Base-by-base conservation (phyloP, 2,797 vertebrate genomes). In the Pangasius sanitwongsei region DNA sequence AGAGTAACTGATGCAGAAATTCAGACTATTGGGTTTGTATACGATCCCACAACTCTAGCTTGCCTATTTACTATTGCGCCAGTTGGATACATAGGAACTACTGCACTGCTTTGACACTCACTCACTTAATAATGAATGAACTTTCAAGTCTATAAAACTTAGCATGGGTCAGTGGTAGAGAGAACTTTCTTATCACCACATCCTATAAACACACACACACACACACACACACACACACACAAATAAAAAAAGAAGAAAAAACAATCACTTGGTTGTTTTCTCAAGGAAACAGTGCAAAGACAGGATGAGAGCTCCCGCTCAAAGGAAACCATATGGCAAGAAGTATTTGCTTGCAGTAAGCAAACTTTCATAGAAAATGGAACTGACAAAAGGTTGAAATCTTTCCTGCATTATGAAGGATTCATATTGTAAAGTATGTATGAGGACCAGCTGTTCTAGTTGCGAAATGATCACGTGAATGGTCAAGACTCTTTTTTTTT, bases 401-500 rank as follows among this genome's bases (percentile, higher is more conserved):
- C 75, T 77, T 89, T 87, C 83, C 87, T 89, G 88, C 50, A 15
- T 77, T 80, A 85, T 90, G 75, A 90, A 90, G 89, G 88, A 90
- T 88, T 91, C 80, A 86, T 81, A 89, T 72, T 82, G 77, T 90
- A 88, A 92, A 91, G 86, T 91, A 91, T 92, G 91, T 87, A 91
- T 92, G 90, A 90, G 87, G 90, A 87, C 91, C 91, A 92, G 89
- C 90, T 92, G 91, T 86, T 93, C 87, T 31, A 57, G 80, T 6
- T 57, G 57, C n/a, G 87, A 86, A 91, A 89, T 89, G 65, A 91
- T 89, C 90, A 61, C 89, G 82, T 72, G 55, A 48, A 88, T 78
- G 83, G 89, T 86, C 84, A 61, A 70, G 77, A 37, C 28, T 77
- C 63, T 85, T 89, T 89, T 85, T 87, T 87, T 83, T 85, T 90